Base-by-base conservation (phyloP, 1,140 invertebrate genomes). In the Drosophila mojavensis region DNA sequence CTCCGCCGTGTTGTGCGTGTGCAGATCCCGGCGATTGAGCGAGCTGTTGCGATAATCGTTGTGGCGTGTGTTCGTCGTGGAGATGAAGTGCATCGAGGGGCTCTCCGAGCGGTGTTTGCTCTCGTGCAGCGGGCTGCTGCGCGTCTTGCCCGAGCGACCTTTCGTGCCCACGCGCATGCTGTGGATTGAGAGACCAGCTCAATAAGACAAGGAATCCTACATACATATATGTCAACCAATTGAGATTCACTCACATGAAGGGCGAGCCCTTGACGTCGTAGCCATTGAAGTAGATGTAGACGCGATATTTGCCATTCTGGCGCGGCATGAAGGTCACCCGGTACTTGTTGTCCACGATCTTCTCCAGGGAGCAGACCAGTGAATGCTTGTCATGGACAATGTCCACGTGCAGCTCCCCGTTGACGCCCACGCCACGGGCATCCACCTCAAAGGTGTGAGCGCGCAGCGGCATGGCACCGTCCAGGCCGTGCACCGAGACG, bases 251-350 rank as follows among this genome's bases (percentile, higher is more conserved):
- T 85, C 20, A 85, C 82, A 96, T 96, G 79, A 96, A 96, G 2
- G 96, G 96, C 11, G 95, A 96, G 92, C 98, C 98, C 94, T 97
- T 97, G n/a, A 99, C 97, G 88, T 99, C 98, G 76, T 96, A 96
- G 4, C 97, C 97, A 92, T 99, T 99, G 92, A 99, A 99, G 83
- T 98, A 98, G 13, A 99, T 95, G 90, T 98, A 98, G 36, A 95
- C 94, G 56, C 96, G 94, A 93, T 99, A 98, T 92, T 98, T 98
- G 48, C 98, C 98, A 50, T 96, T 95, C 48, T 97, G 95, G 61
- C 96, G 94, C 0, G 98, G 98, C 74, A 97, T 96, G 82, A 99
- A 98, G 9, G 97, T 96, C 3, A 99, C 96, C 17, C 96, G 94
- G 81, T 99, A 98, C 61, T 96, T 95, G 59, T 96, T 96, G 50